Evolutionary conservation across 1,140 invertebrate genomes (phyloP), one percentile per base, ranked within the genome.

Genomic region (Caenorhabditis remanei): DNA sequence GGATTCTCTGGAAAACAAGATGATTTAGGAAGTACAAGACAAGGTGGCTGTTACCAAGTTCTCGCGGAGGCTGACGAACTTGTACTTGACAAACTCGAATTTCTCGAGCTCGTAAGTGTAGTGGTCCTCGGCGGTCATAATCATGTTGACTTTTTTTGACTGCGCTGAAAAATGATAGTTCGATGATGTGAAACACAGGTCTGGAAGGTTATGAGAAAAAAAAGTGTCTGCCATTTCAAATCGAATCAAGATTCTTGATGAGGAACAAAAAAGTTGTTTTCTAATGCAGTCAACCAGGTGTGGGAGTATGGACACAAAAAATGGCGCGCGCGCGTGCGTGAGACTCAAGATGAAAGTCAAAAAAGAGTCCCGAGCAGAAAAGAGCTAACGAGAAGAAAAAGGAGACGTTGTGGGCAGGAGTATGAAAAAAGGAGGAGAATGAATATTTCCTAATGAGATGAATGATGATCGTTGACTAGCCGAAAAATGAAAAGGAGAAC

Each of bases 371-470:
- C n/a, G 40, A n/a, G 8, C 16, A 75, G 43, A 75, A 79, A 50
- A 50, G n/a, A 79, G 71, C 46, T 79, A 53, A 53, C 71, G 40
- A 48, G 71, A 53, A 48, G 32, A 32, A 75, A 71, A 75, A 75
- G 16, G 32, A 65, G 67, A 75, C 41, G 43, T 53, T 43, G 41
- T 75, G 41, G 24, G 41, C 41, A 75, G 14, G n/a, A 40, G n/a
- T 53, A 79, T 50, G 40, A 24, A 40, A 79, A 79, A 8, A 40
- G n/a, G 71, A 5, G 61, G 46, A n/a, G 21, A 24, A 79, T 79
- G 43, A 79, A 79, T 79, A 79, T 21, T 50, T 79, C 53, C n/a
- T 79, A 79, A 79, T 79, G 46, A 79, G 46, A 50, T 50, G 71
- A 50, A 50, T 79, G 40, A 46, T 48, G 67, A 71, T 71, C 41